Evolutionary conservation across 1,140 invertebrate species (phyloP).

Genomic region (Paraescarpia echinospica): DNA sequence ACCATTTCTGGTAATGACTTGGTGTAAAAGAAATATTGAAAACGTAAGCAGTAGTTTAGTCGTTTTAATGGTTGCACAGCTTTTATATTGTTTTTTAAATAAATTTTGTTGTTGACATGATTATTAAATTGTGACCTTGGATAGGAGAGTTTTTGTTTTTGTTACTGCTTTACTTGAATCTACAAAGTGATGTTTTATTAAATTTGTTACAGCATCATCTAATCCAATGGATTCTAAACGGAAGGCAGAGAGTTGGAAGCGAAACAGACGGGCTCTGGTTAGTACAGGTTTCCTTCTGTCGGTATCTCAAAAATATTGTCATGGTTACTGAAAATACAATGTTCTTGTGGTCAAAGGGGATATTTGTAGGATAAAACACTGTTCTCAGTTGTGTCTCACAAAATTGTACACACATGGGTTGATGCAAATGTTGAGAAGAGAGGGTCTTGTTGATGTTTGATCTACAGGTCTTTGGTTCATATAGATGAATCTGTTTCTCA

Average conservation of each 20-base stretch:
- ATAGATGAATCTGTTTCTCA: no score
- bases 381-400: no score
- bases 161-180: neutral
- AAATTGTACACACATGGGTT: no score
- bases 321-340: no score
- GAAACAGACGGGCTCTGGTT: slow-evolving; percentile 27
- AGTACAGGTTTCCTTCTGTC: neutral
- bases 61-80: neutral
- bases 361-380: no score
- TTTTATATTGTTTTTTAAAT: slow-evolving; percentile 10
- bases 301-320: no score
- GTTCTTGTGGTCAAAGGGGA: no score
- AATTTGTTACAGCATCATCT: slow-evolving; percentile 41
- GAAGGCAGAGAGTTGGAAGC: slow-evolving; percentile 37
- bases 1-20: no score
- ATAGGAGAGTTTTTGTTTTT: neutral
- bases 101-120: slow-evolving; percentile 10
- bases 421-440: no score
- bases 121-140: neutral
- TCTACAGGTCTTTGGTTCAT: no score
- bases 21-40: neutral
- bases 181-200: neutral
- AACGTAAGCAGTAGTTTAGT: neutral
- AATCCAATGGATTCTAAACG: slow-evolving; percentile 56
- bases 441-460: no score